Evolutionary conservation across 1,140 invertebrate species (phyloP).

Genomic region (Grapholita molesta): DNA sequence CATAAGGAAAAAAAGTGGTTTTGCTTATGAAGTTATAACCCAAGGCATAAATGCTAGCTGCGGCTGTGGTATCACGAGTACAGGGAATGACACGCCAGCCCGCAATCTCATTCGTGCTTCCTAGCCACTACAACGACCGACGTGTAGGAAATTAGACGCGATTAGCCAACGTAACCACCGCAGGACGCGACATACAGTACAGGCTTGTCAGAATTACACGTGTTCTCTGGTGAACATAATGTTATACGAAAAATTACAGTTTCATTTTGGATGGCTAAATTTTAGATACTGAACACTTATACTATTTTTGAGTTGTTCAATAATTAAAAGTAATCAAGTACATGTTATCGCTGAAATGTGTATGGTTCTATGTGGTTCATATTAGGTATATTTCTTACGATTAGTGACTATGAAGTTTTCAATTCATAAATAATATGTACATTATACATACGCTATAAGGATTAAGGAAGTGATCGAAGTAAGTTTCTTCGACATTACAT

Average conservation of each 20-base stretch:
- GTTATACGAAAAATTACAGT: neutral
- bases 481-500: too few relatives aligned
- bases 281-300: too few relatives aligned
- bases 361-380: too few relatives aligned
- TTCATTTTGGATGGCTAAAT: neutral
- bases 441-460: too few relatives aligned
- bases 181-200: neutral
- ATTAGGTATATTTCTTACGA: too few relatives aligned
- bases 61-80: neutral
- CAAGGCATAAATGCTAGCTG: neutral
- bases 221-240: neutral
- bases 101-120: slow-evolving; percentile 58
- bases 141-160: slow-evolving; percentile 59
- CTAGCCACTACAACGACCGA: slow-evolving; percentile 48
- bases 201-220: neutral
- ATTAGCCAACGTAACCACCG: slow-evolving; percentile 42
- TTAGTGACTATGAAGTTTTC: too few relatives aligned
- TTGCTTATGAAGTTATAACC: neutral
- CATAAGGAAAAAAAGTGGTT: neutral
- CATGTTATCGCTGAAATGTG: too few relatives aligned
- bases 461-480: too few relatives aligned
- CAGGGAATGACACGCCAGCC: slow-evolving; percentile 42
- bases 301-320: too few relatives aligned
- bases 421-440: too few relatives aligned
- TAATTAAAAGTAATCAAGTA: too few relatives aligned